Evolutionary conservation across 2,888 invertebrate species (phyloP), one percentile per base, ranked within the genome.

Genomic region (Cinara cedri): DNA sequence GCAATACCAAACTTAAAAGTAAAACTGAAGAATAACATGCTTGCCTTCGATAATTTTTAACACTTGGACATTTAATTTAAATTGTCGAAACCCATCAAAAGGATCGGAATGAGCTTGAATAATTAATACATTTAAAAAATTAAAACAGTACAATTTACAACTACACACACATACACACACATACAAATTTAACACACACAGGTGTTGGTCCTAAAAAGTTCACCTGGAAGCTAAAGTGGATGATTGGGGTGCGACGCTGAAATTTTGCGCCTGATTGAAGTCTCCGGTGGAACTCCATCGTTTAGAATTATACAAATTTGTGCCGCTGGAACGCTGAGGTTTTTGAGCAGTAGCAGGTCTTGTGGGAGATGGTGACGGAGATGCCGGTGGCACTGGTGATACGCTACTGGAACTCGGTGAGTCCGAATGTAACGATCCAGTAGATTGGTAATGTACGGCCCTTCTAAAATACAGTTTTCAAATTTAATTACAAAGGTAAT

Each of bases 231-330:
- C 57, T 74, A 75, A 78, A 44, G 65, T 80, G 49, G 74, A 71
- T 42, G 82, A 21, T 46, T 81, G 80, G 16, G 80, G 68, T 6
- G 62, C 81, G 11, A 81, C 81, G 44, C 57, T 81, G 42, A 78
- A 70, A 65, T 76, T 60, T 49, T 72, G 85, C 63, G 87, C 86
- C 83, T 89, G 87, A 84, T 91, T 90, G 87, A 94, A 94, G 87
- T 94, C 94, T 6, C 93, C 93, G 0, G 93, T 93, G 24, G 93
- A 93, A 85, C 90, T 93, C 94, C 94, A 94, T 80, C 93, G 87
- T 86, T 93, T 93, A 81, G 88, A 87, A 81, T 87, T 85, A 83
- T 90, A 88, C 82, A 91, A 88, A 85, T 87, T 88, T 19, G 82
- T 78, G 68, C 82, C 74, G 66, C 82, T 72, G 76, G 83, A 80